Conservation (phyloP, 2,113 vertebrate genomes). For the Syngnathus scovelli region DNA sequence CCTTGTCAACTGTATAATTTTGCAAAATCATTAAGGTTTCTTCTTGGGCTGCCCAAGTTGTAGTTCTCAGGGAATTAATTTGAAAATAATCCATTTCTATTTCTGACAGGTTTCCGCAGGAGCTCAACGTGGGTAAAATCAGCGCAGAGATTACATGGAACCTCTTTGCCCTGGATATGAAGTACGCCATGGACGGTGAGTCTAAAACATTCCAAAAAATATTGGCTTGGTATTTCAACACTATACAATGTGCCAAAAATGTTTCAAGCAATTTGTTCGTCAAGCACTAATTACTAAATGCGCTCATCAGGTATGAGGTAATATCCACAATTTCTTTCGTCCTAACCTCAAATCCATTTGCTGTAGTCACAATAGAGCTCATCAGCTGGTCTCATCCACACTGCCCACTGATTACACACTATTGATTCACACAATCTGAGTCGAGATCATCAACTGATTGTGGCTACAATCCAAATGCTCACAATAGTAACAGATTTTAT, state of each 20-base stretch:
- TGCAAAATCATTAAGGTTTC: constrained; percentile 20
- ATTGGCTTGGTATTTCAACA: neutral
- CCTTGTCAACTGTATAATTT: constrained; percentile 26
- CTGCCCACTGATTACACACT: constrained; percentile 39
- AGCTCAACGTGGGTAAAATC: constrained; percentile 88
- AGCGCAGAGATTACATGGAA: constrained; percentile 92
- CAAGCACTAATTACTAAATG: constrained; percentile 1
- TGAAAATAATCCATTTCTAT: constrained; percentile 55
- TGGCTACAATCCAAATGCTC: neutral
- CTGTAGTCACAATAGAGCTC: constrained; percentile 22
- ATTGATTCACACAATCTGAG: constrained; percentile 24
- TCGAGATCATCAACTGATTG: neutral
- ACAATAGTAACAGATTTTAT: constrained; percentile 1
- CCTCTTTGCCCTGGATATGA: constrained; percentile 92
- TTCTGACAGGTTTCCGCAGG: constrained; percentile 86
- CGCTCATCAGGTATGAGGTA: constrained; percentile 1
- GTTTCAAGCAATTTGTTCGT: neutral
- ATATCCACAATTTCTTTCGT: neutral
- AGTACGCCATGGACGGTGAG: constrained; percentile 94
- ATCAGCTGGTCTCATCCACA: constrained; percentile 26
- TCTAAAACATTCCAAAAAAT: neutral
- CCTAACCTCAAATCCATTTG: constrained; percentile 11
- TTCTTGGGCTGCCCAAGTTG: constrained; percentile 30
- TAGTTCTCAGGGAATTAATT: constrained; percentile 34
- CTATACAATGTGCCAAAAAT: constrained; percentile 6